phyloP scores from a whole-genome alignment of 2,797 vertebrate species.

The Anguilla megastoma region DNA sequence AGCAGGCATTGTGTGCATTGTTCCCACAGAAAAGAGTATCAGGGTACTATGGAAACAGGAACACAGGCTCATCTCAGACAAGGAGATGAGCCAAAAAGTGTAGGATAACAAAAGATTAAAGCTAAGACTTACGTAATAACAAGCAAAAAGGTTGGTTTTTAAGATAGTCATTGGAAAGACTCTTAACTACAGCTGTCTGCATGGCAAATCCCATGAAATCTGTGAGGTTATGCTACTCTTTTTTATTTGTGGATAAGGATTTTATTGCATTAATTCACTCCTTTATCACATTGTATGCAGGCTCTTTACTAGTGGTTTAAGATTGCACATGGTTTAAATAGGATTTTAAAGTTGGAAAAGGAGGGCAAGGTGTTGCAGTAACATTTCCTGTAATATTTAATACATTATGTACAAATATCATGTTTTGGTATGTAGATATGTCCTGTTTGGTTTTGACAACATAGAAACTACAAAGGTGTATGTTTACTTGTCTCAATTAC shows the following conservation, averaged over 20 bases:
- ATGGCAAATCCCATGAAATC: slow-evolving; percentile 9
- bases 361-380: background rate
- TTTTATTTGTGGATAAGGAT: slow-evolving; percentile 9
- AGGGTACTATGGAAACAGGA: slow-evolving; percentile 52
- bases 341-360: background rate
- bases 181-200: background rate
- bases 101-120: slow-evolving; percentile 4
- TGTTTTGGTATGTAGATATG: background rate
- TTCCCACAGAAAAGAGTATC: slow-evolving; percentile 41
- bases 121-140: background rate
- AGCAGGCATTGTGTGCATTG: slow-evolving; percentile 47
- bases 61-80: slow-evolving; percentile 40
- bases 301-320: background rate
- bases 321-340: background rate
- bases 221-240: background rate
- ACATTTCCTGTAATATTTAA: background rate
- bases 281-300: background rate
- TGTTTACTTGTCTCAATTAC: background rate
- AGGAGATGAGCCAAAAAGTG: slow-evolving; percentile 27
- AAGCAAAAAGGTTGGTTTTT: background rate
- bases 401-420: background rate
- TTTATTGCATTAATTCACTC: background rate
- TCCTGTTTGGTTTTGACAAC: background rate
- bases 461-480: background rate
- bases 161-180: background rate